phyloP scores from a whole-genome alignment of 2,888 invertebrate species.

The Rapana venosa region DNA sequence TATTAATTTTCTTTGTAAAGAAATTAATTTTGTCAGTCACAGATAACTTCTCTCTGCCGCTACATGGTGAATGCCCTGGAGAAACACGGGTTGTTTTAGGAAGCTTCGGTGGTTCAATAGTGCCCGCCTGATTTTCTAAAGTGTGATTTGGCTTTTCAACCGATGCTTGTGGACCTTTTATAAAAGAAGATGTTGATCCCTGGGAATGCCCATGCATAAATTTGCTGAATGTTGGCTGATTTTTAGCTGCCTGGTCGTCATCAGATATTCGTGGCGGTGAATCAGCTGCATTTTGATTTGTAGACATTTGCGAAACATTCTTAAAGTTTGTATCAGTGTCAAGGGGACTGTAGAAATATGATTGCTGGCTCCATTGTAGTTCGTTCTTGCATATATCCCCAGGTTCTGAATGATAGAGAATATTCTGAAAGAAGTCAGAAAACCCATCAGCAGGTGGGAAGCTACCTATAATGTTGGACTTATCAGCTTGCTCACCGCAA shows the following conservation, averaged over 20 bases:
- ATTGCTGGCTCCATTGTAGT: neutral
- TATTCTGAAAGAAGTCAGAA: conserved; percentile 12
- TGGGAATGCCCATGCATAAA: neutral
- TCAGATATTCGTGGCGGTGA: neutral
- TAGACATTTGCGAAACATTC: neutral
- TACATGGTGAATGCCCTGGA: neutral
- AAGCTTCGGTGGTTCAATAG: neutral
- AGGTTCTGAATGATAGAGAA: neutral
- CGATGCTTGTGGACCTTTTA: neutral
- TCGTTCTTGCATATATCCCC: neutral
- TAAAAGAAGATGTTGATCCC: neutral
- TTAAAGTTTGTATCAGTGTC: neutral
- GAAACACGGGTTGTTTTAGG: neutral
- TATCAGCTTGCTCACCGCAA: neutral
- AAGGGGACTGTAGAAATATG: neutral
- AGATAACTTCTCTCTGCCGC: conserved; percentile 2
- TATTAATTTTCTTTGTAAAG: neutral
- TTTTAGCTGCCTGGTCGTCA: neutral
- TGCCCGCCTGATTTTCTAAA: neutral
- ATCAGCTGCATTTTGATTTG: conserved; percentile 17
- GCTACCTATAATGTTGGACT: neutral
- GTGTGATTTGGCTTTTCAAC: neutral
- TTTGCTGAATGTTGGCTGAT: neutral
- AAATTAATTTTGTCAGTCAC: conserved; percentile 1
- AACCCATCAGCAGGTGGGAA: neutral